Base-by-base conservation (phyloP, 2,888 invertebrate species). In the Drosophila dives region DNA sequence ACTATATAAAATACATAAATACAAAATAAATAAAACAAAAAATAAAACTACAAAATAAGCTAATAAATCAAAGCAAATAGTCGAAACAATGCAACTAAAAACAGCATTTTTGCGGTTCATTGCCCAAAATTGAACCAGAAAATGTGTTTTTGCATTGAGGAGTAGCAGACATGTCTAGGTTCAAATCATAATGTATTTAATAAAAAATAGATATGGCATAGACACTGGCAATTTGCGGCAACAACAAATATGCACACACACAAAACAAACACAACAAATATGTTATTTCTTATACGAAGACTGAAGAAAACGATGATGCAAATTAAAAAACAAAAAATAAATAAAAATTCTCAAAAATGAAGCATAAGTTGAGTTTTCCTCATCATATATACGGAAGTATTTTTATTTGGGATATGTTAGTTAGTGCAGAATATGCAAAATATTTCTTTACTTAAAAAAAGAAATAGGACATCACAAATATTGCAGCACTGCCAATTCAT, bases 221-320 rank as follows among this genome's bases (percentile, higher is more conserved):
- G 51, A 79, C 42, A 75, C 62, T 64, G 67, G 58, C 70, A 72
- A 75, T 36, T 58, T 55, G 75, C 75, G 69, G 61, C 63, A 71
- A 78, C 56, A 80, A 75, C 76, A 69, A 77, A 70, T 68, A 78
- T 64, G 70, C 84, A 77, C 65, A 81, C 60, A 64, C 60, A 64
- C 42, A 74, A 64, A 36, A 75, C 64, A 81, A 67, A 69, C 51
- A 73, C 59, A 64, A 72, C 77, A 67, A 81, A 90, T 91, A 92
- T 92, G 92, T 92, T 92, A 92, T 92, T 92, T 92, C 92, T 92
- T 92, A 91, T 92, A 92, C 91, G 91, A 92, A 92, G 92, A 92
- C 92, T 92, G 92, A 92, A 86, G 87, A 86, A 91, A 85, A 87
- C 69, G 90, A 89, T 89, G 86, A 91, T 83, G 91, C 80, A 88